Base-by-base conservation (phyloP, 2,797 vertebrate species). In the Anas bahamensis region DNA sequence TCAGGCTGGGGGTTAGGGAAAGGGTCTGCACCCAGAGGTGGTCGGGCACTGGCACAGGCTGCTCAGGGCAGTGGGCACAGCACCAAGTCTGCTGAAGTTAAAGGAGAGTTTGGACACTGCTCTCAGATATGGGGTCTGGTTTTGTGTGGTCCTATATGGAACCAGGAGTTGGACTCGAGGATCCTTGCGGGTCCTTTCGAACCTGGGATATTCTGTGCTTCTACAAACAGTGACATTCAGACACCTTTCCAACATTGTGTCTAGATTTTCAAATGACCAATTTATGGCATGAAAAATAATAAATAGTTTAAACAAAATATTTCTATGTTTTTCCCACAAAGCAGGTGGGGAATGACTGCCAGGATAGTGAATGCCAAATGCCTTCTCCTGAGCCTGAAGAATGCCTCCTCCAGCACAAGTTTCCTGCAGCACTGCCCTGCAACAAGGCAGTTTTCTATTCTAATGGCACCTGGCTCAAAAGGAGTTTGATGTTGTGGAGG, bases 321-420 rank as follows among this genome's bases (percentile, higher is more conserved):
- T 50, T 69, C 35, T 35, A 64, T 35, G 9, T 89, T 71, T 72
- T 42, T 48, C 23, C 41, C 21, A 26, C 13, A 28, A 39, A 69
- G 46, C 10, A 86, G n/a, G 46, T 17, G 2, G 3, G 23, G 33
- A 93, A 56, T 28, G 24, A 61, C 46, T 69, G 21, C 8, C 68
- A 85, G 42, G 23, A 48, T 4, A 76, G 7, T 5, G 21, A 87
- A 60, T 60, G 23, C 8, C 42, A 70, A 70, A 31, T 21, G 19
- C 24, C 56, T 29, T 21, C 26, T 56, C 63, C 41, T 24, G 41
- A 72, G 60, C 31, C 19, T 50, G 37, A 76, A 53, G 50, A 60
- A 88, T 31, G 13, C 10, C 39, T 83, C 28, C 46, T 46, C 55
- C 41, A 5, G 2, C 31, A 48, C 0, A 0, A 10, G 10, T 52